Evolutionary conservation across 2,797 vertebrate genomes (phyloP).

Genomic region (Schizopygopsis malacanthus): DNA sequence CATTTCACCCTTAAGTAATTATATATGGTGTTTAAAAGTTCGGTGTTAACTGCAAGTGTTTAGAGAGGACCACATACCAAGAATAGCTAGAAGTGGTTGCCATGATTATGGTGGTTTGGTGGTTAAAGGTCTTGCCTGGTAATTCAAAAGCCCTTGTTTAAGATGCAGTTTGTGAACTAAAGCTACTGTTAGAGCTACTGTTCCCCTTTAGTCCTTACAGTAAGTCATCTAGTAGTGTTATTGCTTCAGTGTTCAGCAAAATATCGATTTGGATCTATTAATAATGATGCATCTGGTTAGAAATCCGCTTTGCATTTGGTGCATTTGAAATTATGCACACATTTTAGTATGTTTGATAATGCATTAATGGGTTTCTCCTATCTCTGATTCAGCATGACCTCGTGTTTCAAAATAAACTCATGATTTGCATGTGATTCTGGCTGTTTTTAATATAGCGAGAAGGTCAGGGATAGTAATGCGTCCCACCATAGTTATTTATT

Average conservation of each 20-base stretch:
- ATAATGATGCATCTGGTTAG: neutral
- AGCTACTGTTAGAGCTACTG: neutral
- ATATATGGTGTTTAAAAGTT: neutral
- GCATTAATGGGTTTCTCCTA: neutral
- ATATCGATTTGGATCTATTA: neutral
- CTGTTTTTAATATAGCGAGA: neutral
- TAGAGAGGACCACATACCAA: neutral
- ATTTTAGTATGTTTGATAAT: neutral
- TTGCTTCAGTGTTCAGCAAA: neutral
- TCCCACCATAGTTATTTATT: neutral
- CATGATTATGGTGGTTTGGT: neutral
- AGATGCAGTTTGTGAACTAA: neutral
- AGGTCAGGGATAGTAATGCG: neutral
- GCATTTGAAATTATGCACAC: neutral
- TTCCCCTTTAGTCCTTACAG: neutral
- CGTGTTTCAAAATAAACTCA: neutral
- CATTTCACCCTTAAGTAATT: neutral
- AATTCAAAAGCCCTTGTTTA: neutral
- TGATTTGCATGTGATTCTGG: conserved; percentile 45
- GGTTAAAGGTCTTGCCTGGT: neutral
- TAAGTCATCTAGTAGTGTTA: neutral
- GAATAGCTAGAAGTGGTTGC: neutral
- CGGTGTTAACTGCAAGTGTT: neutral
- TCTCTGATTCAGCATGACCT: conserved; percentile 21
- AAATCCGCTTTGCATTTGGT: neutral